These are phyloP conservation scores for Catharus minimus DNA, from an alignment of 2,113 vertebrate species.

Conservation along the genomic window DNA sequence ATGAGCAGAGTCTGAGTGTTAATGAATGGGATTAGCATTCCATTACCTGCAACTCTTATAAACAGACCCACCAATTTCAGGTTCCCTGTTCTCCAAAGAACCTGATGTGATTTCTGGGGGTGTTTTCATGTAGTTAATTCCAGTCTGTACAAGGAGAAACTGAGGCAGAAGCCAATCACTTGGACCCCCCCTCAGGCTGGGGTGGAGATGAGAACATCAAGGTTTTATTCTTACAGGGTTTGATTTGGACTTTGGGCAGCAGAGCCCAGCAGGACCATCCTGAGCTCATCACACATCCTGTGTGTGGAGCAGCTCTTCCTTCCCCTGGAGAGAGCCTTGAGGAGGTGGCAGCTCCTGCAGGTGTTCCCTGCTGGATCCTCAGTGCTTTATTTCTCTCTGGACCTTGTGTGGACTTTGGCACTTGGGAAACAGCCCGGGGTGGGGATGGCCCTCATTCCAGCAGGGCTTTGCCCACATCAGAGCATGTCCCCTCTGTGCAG, in stretches of 20 bases:
- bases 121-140: not conserved
- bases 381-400: not conserved
- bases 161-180: not conserved
- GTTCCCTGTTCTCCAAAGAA: not conserved
- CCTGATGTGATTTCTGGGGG: not conserved
- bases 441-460: not conserved
- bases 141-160: not conserved
- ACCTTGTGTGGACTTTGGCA: not conserved
- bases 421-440: not conserved
- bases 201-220: not conserved
- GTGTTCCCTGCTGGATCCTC: not conserved
- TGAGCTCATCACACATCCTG: not conserved
- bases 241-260: not conserved
- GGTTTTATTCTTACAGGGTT: not conserved
- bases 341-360: not conserved
- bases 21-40: slow-evolving; percentile 61
- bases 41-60: slow-evolving; percentile 43
- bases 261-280: not conserved
- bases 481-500: accelerated
- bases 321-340: accelerated
- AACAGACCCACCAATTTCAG: not conserved
- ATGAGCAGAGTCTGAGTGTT: slow-evolving; percentile 42
- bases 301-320: not conserved
- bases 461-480: not conserved
- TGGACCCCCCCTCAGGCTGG: not conserved